Base-by-base conservation (phyloP, 2,797 vertebrate species). In the Aulostomus chinensis region DNA sequence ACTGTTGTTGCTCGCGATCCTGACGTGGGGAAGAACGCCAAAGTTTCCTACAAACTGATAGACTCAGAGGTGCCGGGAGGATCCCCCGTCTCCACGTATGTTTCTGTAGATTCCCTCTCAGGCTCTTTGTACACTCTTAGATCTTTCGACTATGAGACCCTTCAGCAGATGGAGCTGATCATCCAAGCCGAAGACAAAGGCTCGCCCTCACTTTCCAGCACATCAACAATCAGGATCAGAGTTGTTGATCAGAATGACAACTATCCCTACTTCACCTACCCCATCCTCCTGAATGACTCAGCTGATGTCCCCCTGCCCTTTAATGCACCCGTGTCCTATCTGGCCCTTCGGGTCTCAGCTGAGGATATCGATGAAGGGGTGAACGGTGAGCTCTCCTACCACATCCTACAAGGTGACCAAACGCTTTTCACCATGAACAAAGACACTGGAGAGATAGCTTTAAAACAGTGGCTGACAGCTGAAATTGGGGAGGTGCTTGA, bases 231-330 rank as follows among this genome's bases (percentile, higher is more conserved):
- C 15, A 41, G 51, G 20, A 69, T 93, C 9, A 81, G 50, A 25
- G 83, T 92, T 2, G 77, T 88, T 5, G 90, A 92, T 58, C 86
- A 87, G 65, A 93, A 92, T 1, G 83, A 92, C 71, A 92, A 91
- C 56, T 49, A 36, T 1, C 88, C 89, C 1, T 59, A 49, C 35
- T 86, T 92, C 57, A 87, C 81, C 4, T 81, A 76, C 29, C 89
- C 85, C 0, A 14, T 78, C 3, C 69, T 93, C 1, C 34, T 68
- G 4, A 91, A 85, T 2, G 70, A 81, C 43, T 86, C 86, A 0
- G 85, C 81, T 3, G 86, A 89, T 1, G 38, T 92, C 3, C 68
- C 72, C 2, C 32, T 91, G 58, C 86, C 88, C 2, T 41, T 60
- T 10, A 74, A 73, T 0, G 83, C 79, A 0, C 88, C 82, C 0